Conservation (phyloP, 2,113 vertebrate genomes). For the Piaya cayana region DNA sequence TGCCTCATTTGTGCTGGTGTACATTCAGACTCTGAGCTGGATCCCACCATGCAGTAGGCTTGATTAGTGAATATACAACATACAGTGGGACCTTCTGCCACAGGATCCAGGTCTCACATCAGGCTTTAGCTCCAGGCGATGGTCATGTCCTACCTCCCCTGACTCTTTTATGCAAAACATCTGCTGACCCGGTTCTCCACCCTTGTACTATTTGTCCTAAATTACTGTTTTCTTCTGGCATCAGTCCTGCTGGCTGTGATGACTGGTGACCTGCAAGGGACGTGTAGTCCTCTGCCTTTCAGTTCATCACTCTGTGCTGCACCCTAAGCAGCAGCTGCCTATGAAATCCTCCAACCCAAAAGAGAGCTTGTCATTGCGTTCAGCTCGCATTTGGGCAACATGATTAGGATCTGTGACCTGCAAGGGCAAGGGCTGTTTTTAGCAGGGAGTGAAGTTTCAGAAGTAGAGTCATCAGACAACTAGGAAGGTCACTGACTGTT, state of each 20-base stretch:
- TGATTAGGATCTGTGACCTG: background rate
- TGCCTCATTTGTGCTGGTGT: background rate
- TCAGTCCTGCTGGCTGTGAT: background rate
- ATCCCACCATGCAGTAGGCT: background rate
- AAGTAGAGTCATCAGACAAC: background rate
- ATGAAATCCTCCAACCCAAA: background rate
- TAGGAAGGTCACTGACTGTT: background rate
- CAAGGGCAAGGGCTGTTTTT: background rate
- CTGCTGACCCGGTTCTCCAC: background rate
- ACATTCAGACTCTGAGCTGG: background rate
- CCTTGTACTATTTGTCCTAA: background rate
- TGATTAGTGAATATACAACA: background rate
- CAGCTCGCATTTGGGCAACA: rapidly evolving
- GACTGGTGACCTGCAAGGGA: background rate
- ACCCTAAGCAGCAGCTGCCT: background rate
- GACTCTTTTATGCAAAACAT: background rate
- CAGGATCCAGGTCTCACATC: rapidly evolving
- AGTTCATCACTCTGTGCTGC: background rate
- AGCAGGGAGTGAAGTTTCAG: background rate
- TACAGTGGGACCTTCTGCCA: background rate
- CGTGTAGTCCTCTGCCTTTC: background rate
- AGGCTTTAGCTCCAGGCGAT: background rate
- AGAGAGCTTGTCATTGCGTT: background rate
- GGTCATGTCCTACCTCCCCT: background rate
- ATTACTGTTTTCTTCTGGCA: background rate